Evolutionary conservation across 2,113 vertebrate species (phyloP), one percentile per base, ranked within the genome.

Genomic region (Ovibos moschatus): DNA sequence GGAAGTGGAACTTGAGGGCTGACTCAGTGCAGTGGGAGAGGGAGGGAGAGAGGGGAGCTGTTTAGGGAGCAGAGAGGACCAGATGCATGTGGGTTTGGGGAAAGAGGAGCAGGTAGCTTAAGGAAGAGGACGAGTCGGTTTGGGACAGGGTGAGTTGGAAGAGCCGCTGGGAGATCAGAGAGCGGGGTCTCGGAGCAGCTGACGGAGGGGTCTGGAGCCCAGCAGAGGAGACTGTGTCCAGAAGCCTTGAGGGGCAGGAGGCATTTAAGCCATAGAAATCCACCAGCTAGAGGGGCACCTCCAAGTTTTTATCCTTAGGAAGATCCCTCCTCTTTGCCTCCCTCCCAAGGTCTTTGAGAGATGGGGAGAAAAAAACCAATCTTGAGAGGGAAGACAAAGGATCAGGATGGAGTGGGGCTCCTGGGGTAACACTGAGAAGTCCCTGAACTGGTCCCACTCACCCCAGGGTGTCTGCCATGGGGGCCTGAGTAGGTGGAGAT

Each of bases 51-150:
- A 6, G 30, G 36, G 51, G 78, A 40, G 17, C 17, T 6, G 19
- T 10, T 67, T 15, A 15, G 33, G 21, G 33, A 7, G 14, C 45
- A 13, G 0, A 5, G 16, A 25, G 33, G n/a, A 28, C 6, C 30
- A 4, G 2, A 13, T 16, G 64, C 3, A 0, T 17, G 11, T 6
- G 36, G 36, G 27, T 1, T 2, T 28, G 30, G 58, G 67, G 28
- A 36, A 57, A 27, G 79, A 17, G 43, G 43, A 84, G 27, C 15
- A 50, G 62, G 78, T n/a, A 0, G 0, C 16, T 21, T 21, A 36
- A 58, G 53, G 50, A 25, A 33, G 47, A 62, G 13, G 79, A 8
- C 0, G 51, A 51, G 78, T 64, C 82, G 0, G 36, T 86, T 5
- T 33, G 27, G 76, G 45, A 33, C 30, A 2, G 28, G 21, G 7